A percentile compares a stretch with the other conserved stretches of the same genome.
Evolutionary conservation across 2,888 invertebrate genomes (phyloP).

Genomic region (Tetranychus piercei): DNA sequence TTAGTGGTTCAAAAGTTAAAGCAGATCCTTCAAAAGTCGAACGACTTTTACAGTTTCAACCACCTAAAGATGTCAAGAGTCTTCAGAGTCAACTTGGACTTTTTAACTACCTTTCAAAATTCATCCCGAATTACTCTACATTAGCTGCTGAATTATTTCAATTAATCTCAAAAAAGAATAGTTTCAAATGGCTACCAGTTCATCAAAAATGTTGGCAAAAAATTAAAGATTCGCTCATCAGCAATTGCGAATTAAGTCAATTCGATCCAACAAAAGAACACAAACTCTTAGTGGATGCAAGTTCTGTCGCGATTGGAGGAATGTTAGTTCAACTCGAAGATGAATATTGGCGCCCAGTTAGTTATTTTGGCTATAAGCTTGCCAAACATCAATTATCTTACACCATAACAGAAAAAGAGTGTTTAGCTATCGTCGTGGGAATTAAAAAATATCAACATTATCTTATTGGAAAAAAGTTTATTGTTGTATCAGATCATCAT

Average conservation of each 20-base stretch:
- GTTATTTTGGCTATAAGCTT: background rate
- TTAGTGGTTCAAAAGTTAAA: background rate
- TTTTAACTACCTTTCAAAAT: background rate
- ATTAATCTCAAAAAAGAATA: too few relatives aligned
- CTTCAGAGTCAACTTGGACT: background rate
- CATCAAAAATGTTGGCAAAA: background rate
- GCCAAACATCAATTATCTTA: slow-evolving; percentile 27
- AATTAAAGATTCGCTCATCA: background rate
- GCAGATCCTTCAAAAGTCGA: background rate
- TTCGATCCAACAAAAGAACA: background rate
- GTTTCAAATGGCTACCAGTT: background rate
- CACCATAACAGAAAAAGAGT: background rate
- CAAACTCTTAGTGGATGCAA: background rate
- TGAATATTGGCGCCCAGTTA: background rate
- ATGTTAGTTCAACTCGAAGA: background rate
- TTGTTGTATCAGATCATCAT: background rate
- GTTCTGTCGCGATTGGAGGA: background rate
- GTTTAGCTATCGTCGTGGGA: background rate
- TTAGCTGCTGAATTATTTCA: background rate
- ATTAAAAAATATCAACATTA: background rate
- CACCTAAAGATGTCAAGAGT: background rate
- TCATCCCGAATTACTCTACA: background rate
- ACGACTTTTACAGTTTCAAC: background rate
- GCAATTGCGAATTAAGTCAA: background rate
- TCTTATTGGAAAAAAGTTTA: background rate